phyloP scores from a whole-genome alignment of 2,113 vertebrate species.

The Cyphomyrus discorhynchus region DNA sequence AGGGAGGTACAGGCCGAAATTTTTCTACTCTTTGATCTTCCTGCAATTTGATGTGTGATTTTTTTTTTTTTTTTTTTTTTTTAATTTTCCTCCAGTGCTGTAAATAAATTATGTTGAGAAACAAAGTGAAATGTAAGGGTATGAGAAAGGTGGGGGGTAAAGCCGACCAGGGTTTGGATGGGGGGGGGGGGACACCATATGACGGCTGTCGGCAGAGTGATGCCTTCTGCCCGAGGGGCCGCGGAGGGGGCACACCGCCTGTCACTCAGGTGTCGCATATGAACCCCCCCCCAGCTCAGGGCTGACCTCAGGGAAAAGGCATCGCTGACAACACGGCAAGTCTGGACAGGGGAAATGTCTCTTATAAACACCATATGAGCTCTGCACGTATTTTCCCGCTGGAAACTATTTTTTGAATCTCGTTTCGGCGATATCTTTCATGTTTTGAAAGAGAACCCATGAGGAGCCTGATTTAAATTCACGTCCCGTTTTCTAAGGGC shows the following conservation, averaged over 20 bases:
- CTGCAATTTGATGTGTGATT: background rate
- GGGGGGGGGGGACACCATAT: background rate
- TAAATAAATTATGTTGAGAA: background rate
- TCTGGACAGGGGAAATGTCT: background rate
- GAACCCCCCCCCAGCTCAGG: background rate
- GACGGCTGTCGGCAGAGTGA: background rate
- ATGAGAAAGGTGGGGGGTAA: background rate
- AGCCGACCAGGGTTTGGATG: background rate
- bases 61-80: background rate
- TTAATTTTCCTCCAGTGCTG: background rate
- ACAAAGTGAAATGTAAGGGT: background rate
- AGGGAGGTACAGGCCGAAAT: background rate
- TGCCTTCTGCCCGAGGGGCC: background rate
- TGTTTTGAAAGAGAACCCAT: background rate
- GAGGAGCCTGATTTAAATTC: background rate
- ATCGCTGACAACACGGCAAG: background rate
- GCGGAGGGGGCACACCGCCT: background rate
- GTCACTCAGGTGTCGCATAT: background rate
- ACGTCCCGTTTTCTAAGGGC: background rate
- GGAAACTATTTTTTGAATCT: background rate
- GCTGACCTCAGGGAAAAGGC: background rate
- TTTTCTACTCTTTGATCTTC: background rate
- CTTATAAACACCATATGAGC: background rate
- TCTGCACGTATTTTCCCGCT: background rate
- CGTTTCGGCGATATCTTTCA: background rate